Percentiles rank a stretch among this genome's conserved stretches.
These are phyloP conservation scores for Drosophila pegasa DNA, from an alignment of 2,888 invertebrate species.

Conservation along the genomic window DNA sequence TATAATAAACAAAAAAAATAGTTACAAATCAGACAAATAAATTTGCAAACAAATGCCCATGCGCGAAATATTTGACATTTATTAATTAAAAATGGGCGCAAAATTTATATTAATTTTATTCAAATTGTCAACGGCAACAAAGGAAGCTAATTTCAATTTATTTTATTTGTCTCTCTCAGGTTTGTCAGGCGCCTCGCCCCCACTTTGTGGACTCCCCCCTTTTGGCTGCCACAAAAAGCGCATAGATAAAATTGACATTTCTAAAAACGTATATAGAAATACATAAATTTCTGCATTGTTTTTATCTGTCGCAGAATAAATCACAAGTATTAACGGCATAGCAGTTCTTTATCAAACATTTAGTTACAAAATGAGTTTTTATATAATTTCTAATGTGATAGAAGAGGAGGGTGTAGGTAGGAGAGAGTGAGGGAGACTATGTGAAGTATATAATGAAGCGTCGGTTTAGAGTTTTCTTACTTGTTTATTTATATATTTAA, in stretches of 20 bases:
- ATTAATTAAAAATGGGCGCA: conserved; percentile 81
- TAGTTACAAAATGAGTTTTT: conserved; percentile 4
- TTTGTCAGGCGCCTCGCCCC: conserved; percentile 35
- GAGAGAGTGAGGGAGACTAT: too few species aligned
- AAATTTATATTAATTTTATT: conserved; percentile 84
- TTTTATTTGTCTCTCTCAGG: conserved; percentile 59
- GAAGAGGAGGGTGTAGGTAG: too few species aligned
- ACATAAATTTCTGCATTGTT: conserved; percentile 37
- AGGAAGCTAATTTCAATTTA: conserved; percentile 79
- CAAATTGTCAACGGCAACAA: conserved; percentile 81
- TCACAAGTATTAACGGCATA: conserved; percentile 42
- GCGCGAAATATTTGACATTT: conserved; percentile 79
- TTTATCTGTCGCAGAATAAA: conserved; percentile 52
- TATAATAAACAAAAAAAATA: conserved; percentile 11
- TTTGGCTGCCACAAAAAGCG: conserved; percentile 23
- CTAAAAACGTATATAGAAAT: conserved; percentile 42
- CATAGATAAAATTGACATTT: conserved; percentile 62
- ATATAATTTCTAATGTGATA: background rate
- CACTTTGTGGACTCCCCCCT: background rate
- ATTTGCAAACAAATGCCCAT: conserved; percentile 78
- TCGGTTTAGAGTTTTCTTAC: too few species aligned
- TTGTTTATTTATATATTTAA: too few species aligned
- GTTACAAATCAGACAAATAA: conserved; percentile 78
- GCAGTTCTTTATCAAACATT: conserved; percentile 16
- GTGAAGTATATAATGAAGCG: too few species aligned